A percentile compares a stretch with the other conserved stretches of the same genome.
phyloP scores from a whole-genome alignment of 37 sponge, comb jelly and placozoan genomes.

The Cliona cf. orientalis region DNA sequence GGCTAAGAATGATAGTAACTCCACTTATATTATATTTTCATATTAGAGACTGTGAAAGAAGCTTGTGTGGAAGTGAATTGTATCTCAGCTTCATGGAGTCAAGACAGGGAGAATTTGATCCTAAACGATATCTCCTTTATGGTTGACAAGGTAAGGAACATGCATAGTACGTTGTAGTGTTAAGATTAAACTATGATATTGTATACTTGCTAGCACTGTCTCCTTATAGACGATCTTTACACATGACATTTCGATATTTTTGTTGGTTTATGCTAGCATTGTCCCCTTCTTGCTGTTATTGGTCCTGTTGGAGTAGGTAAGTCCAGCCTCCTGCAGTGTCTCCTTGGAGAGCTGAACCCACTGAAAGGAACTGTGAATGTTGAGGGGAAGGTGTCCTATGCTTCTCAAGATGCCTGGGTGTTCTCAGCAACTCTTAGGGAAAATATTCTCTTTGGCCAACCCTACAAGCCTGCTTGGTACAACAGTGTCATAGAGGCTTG shows the following conservation, averaged over 20 bases:
- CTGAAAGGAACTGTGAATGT: constrained; percentile 43
- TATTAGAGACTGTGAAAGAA: too few species aligned
- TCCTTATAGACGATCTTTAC: not conserved
- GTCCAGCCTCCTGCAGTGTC: constrained; percentile 71
- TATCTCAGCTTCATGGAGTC: constrained; percentile 27
- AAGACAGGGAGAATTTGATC: constrained; percentile 30
- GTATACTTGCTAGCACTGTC: not conserved
- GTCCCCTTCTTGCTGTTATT: constrained; percentile 53
- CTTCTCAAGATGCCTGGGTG: constrained; percentile 80
- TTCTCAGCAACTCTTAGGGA: constrained; percentile 75
- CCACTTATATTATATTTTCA: too few species aligned
- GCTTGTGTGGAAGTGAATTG: not conserved
- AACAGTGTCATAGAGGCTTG: constrained; percentile 66
- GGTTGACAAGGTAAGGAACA: constrained; percentile 17
- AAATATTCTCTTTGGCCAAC: constrained; percentile 72
- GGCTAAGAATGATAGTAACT: too few species aligned
- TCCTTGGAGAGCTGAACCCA: constrained; percentile 63
- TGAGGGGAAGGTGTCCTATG: constrained; percentile 63
- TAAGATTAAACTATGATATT: not conserved
- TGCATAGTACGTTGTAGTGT: not conserved
- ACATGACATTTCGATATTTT: not conserved
- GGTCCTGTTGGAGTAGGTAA: constrained; percentile 83
- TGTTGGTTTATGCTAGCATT: not conserved
- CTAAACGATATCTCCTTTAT: constrained; percentile 32
- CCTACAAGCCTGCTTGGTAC: constrained; percentile 45